These are phyloP conservation scores for Crenuchus spilurus DNA, from an alignment of 2,797 vertebrate species.

Conservation along the genomic window DNA sequence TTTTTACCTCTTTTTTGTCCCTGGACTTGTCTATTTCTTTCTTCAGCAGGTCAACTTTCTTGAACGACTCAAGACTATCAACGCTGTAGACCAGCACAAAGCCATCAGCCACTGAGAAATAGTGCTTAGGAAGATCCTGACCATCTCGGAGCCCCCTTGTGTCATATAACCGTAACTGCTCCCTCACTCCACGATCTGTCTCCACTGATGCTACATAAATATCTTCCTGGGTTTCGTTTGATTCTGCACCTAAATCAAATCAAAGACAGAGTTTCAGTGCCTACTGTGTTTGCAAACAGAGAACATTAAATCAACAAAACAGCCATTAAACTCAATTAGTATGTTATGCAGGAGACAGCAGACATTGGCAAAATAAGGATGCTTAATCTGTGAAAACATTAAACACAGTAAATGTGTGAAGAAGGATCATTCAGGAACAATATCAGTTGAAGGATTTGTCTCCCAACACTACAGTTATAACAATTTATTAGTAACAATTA, in stretches of 20 bases:
- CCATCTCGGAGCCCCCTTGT: conserved; percentile 88
- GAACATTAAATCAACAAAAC: too few relatives aligned
- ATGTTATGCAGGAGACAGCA: too few relatives aligned
- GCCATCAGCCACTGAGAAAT: conserved; percentile 90
- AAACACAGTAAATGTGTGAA: too few relatives aligned
- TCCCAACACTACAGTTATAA: too few relatives aligned
- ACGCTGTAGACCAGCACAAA: conserved; percentile 94
- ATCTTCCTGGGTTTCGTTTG: conserved; percentile 90
- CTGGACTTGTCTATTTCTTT: conserved; percentile 91
- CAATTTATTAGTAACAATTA: too few relatives aligned
- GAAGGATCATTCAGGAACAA: too few relatives aligned
- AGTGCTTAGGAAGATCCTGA: conserved; percentile 90
- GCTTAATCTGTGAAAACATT: too few relatives aligned
- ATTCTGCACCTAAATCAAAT: conserved; percentile 79
- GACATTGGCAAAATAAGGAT: too few relatives aligned
- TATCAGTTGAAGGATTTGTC: too few relatives aligned
- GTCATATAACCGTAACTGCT: conserved; percentile 93
- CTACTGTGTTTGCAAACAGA: too few relatives aligned
- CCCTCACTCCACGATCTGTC: conserved; percentile 90
- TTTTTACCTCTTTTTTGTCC: conserved; percentile 91
- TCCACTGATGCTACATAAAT: conserved; percentile 93
- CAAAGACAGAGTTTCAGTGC: neutral
- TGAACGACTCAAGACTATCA: conserved; percentile 90
- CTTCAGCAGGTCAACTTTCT: conserved; percentile 88
- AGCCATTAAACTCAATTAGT: too few relatives aligned